phyloP scores from a whole-genome alignment of 2,113 vertebrate species.

The Paedocypris sp. region DNA sequence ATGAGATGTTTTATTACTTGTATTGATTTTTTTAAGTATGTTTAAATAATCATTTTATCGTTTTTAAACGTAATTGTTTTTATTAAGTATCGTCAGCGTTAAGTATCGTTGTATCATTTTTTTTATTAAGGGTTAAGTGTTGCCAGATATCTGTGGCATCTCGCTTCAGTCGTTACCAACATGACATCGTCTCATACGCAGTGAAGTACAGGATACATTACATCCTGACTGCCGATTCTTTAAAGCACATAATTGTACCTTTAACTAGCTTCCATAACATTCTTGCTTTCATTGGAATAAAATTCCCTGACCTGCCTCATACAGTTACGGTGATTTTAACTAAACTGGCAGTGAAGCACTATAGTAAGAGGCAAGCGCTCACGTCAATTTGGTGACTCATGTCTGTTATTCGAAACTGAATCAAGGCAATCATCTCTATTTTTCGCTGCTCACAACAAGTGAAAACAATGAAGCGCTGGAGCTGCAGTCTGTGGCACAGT shows the following conservation, averaged over 20 bases:
- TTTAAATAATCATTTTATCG: too few relatives aligned
- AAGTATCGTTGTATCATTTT: too few relatives aligned
- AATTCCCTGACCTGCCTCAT: neutral
- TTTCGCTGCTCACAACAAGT: neutral
- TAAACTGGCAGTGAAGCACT: neutral
- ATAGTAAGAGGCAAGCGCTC: constrained; percentile 5
- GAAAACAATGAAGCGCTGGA: constrained; percentile 10
- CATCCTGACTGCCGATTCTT: neutral
- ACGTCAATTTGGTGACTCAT: constrained; percentile 15
- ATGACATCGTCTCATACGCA: neutral
- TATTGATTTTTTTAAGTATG: too few relatives aligned
- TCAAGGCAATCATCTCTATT: constrained; percentile 12
- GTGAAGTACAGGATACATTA: neutral
- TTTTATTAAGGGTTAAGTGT: too few relatives aligned
- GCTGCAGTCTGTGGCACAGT: neutral
- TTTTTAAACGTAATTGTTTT: too few relatives aligned
- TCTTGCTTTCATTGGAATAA: neutral
- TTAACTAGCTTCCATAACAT: constrained; percentile 6
- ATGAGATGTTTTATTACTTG: too few relatives aligned
- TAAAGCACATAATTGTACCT: neutral
- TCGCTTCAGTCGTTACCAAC: neutral
- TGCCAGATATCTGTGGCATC: neutral
- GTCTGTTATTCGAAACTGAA: constrained; percentile 16
- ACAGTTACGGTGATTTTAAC: neutral
- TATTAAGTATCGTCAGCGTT: too few relatives aligned